These are phyloP conservation scores for Bhutanitis thaidina DNA, from an alignment of 2,888 invertebrate species.

Conservation along the genomic window DNA sequence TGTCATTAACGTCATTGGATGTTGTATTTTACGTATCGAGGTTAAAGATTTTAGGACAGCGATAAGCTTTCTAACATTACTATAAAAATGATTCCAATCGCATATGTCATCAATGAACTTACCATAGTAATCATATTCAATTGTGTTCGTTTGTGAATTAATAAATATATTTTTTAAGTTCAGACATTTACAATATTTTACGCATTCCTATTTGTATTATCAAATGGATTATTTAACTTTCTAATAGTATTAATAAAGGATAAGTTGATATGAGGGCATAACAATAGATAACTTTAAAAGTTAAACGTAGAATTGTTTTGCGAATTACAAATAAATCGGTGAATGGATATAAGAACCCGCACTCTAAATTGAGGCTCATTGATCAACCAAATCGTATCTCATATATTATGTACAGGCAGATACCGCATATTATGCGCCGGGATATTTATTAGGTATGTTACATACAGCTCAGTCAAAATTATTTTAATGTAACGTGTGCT, in stretches of 20 bases:
- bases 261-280: too few relatives aligned
- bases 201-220: too few relatives aligned
- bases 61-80: background rate
- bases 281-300: too few relatives aligned
- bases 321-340: conserved; percentile 22
- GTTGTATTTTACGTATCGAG: background rate
- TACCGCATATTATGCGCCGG: conserved; percentile 20
- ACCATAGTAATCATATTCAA: too few relatives aligned
- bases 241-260: too few relatives aligned
- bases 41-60: background rate
- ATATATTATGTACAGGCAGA: conserved; percentile 41
- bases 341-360: conserved; percentile 33
- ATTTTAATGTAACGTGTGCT: background rate
- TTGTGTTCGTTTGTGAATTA: too few relatives aligned
- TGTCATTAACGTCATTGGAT: background rate
- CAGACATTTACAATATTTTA: too few relatives aligned
- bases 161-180: too few relatives aligned
- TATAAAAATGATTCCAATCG: background rate
- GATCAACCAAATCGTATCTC: conserved; percentile 51
- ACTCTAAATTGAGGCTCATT: conserved; percentile 42
- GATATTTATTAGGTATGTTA: conserved; percentile 11
- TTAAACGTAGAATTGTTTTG: too few relatives aligned
- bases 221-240: too few relatives aligned
- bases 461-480: background rate
- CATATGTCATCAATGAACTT: too few relatives aligned